Evolutionary conservation across 2,888 invertebrate species (phyloP).

Genomic region (Erannis defoliaria): DNA sequence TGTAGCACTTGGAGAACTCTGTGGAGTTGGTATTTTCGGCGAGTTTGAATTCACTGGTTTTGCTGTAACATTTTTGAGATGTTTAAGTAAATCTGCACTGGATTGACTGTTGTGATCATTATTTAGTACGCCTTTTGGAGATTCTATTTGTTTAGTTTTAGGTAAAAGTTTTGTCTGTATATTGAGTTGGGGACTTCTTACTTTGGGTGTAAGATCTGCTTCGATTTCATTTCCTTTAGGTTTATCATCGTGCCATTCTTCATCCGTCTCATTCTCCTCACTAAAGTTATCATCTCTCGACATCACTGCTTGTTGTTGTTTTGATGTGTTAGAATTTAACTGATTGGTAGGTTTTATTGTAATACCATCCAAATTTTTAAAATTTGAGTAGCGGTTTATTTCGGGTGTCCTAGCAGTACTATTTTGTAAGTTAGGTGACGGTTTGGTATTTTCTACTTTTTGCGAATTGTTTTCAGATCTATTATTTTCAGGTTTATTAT

Average conservation of each 20-base stretch:
- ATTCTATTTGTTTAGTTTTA: constrained; percentile 37
- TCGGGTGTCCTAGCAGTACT: constrained; percentile 13
- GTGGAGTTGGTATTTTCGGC: constrained; percentile 21
- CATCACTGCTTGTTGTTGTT: constrained; percentile 12
- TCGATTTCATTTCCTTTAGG: constrained; percentile 18
- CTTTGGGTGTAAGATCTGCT: constrained; percentile 26
- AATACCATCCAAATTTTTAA: constrained; percentile 28
- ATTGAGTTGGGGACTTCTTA: constrained; percentile 40
- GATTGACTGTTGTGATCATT: constrained; percentile 46
- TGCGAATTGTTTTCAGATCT: constrained; percentile 15
- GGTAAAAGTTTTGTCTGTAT: constrained; percentile 39
- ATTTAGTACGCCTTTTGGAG: constrained; percentile 36
- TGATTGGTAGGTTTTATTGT: constrained; percentile 39
- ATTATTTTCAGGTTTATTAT: constrained; percentile 23
- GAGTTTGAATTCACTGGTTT: constrained; percentile 54
- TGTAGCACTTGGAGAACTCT: constrained; percentile 41
- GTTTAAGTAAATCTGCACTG: constrained; percentile 63
- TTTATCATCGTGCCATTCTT: constrained; percentile 33
- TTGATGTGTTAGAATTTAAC: constrained; percentile 42
- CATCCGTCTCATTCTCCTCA: constrained; percentile 45
- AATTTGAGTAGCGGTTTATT: constrained; percentile 7
- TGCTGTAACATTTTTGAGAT: constrained; percentile 67
- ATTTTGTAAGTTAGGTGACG: neutral
- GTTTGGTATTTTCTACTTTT: constrained; percentile 7
- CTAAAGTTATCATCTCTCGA: constrained; percentile 18